Conservation (phyloP, 53 echinoderm and acorn worm genomes). For the Henricia sp. region DNA sequence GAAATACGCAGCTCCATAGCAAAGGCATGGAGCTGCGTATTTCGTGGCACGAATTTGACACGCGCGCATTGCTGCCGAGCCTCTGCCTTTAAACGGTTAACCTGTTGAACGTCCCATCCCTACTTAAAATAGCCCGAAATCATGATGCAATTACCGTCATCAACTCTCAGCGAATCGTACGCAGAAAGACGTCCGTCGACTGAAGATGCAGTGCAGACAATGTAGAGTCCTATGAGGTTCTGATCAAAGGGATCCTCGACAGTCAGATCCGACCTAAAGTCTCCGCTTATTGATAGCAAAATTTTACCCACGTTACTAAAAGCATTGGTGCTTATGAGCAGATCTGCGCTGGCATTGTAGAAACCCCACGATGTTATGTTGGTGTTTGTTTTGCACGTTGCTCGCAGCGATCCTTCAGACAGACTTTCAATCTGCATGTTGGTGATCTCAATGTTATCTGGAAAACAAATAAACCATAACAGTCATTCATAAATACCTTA, state of each 20-base stretch:
- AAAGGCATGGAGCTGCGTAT: no score
- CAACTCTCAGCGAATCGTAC: conserved; percentile 22
- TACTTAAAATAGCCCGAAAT: no score
- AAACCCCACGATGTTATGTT: not conserved
- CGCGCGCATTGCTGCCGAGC: no score
- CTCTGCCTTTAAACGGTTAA: no score
- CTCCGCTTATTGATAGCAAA: not conserved
- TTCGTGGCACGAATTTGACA: no score
- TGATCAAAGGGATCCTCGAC: not conserved
- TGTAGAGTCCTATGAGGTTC: not conserved
- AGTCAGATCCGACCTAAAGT: not conserved
- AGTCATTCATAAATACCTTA: no score
- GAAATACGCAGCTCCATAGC: no score
- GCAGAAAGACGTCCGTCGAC: not conserved
- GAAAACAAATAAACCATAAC: not conserved
- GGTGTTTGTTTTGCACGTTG: not conserved
- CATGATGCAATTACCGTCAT: conserved; percentile 31
- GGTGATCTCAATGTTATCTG: conserved; percentile 17
- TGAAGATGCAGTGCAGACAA: not conserved
- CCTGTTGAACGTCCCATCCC: no score
- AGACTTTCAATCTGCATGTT: not conserved
- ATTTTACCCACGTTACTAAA: not conserved
- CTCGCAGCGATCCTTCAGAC: not conserved
- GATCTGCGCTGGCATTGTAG: not conserved
- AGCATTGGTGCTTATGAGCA: not conserved